Percentiles rank a stretch among this genome's conserved stretches.
Evolutionary conservation across 2,797 vertebrate genomes (phyloP).

Genomic region (Hybognathus amarus): DNA sequence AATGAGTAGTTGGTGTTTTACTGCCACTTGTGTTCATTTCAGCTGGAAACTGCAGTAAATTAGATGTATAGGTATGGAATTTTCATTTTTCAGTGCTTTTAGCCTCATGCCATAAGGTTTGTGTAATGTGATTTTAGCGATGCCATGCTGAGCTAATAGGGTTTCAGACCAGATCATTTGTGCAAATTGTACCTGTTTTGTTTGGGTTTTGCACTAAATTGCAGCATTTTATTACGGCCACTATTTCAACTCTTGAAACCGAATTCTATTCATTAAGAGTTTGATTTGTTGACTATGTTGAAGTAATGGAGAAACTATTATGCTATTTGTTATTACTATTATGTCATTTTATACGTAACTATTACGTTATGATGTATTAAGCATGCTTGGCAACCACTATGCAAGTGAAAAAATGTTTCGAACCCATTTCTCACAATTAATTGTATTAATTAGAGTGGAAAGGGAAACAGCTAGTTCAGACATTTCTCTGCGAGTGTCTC

Average conservation of each 20-base stretch:
- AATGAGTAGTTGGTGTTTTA: background rate
- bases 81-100: background rate
- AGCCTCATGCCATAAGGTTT: background rate
- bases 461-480: constrained; percentile 50
- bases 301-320: constrained; percentile 71
- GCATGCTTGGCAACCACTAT: background rate
- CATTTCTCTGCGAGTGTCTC: constrained; percentile 28
- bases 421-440: constrained; percentile 25
- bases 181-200: constrained; percentile 72
- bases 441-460: constrained; percentile 47
- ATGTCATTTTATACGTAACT: constrained; percentile 66
- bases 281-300: constrained; percentile 70
- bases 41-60: background rate
- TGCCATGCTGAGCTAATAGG: constrained; percentile 16
- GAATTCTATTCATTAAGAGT: constrained; percentile 67
- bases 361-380: constrained; percentile 62
- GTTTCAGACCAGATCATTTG: constrained; percentile 9
- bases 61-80: background rate
- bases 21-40: background rate
- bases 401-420: background rate
- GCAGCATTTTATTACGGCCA: constrained; percentile 67
- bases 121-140: constrained; percentile 16
- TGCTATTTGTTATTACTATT: constrained; percentile 64
- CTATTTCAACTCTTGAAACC: constrained; percentile 74
- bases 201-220: constrained; percentile 75